Conservation (phyloP, 2,888 invertebrate genomes). For the Selenia dentaria region DNA sequence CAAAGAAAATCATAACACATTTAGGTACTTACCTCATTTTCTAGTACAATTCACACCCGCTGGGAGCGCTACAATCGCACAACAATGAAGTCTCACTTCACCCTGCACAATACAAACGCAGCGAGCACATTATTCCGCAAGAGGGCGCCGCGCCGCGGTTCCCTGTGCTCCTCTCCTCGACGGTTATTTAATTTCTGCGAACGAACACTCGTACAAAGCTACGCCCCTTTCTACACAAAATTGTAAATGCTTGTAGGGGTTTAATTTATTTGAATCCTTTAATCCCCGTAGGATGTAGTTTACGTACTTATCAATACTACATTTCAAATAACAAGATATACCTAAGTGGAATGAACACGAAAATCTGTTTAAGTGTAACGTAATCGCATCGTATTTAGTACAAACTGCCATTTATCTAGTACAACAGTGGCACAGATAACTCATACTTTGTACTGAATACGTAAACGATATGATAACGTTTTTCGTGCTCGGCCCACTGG, state of each 20-base stretch:
- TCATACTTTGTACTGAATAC: no score
- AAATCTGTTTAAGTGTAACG: no score
- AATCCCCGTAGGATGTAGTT: no score
- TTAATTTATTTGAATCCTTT: no score
- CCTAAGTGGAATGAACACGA: no score
- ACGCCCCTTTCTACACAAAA: constrained; percentile 38
- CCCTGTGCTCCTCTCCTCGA: constrained; percentile 33
- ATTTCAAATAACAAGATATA: no score
- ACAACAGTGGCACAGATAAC: no score
- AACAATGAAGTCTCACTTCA: constrained; percentile 43
- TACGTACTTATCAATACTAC: no score
- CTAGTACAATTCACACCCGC: constrained; percentile 26
- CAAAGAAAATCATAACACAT: background rate
- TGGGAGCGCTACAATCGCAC: constrained; percentile 21
- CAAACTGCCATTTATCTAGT: no score
- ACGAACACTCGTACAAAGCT: constrained; percentile 49
- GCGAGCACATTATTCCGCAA: constrained; percentile 43
- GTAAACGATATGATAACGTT: no score
- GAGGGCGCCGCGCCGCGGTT: constrained; percentile 29
- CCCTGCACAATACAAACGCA: constrained; percentile 42
- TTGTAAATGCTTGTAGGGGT: constrained; percentile 34
- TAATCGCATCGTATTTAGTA: no score
- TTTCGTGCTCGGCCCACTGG: no score
- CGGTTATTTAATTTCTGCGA: constrained; percentile 53
- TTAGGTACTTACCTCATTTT: background rate